Evolutionary conservation across 2,888 invertebrate genomes (phyloP).

Genomic region (Machimus atricapillus): DNA sequence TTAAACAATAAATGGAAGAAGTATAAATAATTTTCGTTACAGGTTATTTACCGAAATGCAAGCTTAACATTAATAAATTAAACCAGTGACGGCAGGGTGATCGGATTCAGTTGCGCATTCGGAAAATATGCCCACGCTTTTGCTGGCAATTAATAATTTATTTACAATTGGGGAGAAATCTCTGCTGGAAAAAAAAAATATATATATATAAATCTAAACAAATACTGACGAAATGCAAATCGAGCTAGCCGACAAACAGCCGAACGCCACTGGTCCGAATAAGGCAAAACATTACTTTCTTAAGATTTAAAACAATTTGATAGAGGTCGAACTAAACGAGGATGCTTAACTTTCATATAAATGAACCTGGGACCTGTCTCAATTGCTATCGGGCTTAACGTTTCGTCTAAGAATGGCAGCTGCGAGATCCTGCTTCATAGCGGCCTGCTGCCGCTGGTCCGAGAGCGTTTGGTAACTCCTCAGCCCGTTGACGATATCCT

Average conservation of each 20-base stretch:
- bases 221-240: constrained; percentile 2
- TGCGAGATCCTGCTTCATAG: constrained; percentile 85
- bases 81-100: background rate
- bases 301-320: background rate
- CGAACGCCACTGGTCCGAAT: background rate
- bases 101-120: background rate
- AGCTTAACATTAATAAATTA: constrained; percentile 10
- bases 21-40: background rate
- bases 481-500: constrained; percentile 95
- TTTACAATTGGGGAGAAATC: background rate
- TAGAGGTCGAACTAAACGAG: background rate
- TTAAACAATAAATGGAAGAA: constrained; percentile 35
- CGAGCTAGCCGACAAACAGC: background rate
- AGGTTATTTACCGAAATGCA: constrained; percentile 16
- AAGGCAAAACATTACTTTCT: constrained; percentile 11
- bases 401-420: constrained; percentile 83
- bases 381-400: constrained; percentile 67
- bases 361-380: constrained; percentile 48
- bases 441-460: constrained; percentile 83
- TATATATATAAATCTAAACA: background rate
- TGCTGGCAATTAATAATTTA: background rate
- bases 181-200: background rate
- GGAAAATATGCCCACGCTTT: background rate
- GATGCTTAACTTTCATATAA: constrained; percentile 9
- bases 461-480: constrained; percentile 82